Conservation (phyloP, 2,888 invertebrate genomes). For the Ditula angustiorana region DNA sequence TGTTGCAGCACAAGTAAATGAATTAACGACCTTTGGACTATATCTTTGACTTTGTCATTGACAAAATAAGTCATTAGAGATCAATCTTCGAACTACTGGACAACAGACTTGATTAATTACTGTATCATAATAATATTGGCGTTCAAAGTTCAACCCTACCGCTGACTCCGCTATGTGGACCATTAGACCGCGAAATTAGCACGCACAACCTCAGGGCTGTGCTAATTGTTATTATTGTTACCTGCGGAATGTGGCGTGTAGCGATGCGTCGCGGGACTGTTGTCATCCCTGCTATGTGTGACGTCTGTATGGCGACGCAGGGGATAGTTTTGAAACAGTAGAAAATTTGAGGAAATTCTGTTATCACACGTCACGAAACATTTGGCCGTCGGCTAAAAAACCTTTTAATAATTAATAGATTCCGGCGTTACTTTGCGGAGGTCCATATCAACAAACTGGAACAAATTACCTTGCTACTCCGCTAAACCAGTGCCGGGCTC, state of each 20-base stretch:
- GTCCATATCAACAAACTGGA: too few relatives aligned
- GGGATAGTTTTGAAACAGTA: conserved; percentile 16
- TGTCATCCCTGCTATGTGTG: conserved; percentile 17
- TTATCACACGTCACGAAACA: too few relatives aligned
- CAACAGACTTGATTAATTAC: neutral
- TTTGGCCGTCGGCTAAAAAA: too few relatives aligned
- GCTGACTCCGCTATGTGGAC: conserved; percentile 55
- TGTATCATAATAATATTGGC: neutral
- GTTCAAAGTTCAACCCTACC: conserved; percentile 12
- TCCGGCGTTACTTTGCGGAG: too few relatives aligned
- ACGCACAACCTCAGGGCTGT: conserved; percentile 51
- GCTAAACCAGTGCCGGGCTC: too few relatives aligned
- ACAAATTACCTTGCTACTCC: too few relatives aligned
- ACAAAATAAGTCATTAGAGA: too few relatives aligned
- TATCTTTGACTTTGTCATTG: too few relatives aligned
- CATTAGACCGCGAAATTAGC: conserved; percentile 64
- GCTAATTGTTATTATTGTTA: conserved; percentile 64
- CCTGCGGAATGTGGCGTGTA: conserved; percentile 42
- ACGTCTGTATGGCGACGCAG: conserved; percentile 1
- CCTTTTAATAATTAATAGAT: too few relatives aligned
- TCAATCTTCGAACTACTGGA: neutral
- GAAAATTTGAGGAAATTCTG: too few relatives aligned
- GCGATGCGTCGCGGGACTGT: conserved; percentile 6
- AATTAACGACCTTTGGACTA: too few relatives aligned
- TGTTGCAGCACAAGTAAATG: too few relatives aligned